phyloP scores from a whole-genome alignment of 2,888 invertebrate genomes.

The Anodontia alba region DNA sequence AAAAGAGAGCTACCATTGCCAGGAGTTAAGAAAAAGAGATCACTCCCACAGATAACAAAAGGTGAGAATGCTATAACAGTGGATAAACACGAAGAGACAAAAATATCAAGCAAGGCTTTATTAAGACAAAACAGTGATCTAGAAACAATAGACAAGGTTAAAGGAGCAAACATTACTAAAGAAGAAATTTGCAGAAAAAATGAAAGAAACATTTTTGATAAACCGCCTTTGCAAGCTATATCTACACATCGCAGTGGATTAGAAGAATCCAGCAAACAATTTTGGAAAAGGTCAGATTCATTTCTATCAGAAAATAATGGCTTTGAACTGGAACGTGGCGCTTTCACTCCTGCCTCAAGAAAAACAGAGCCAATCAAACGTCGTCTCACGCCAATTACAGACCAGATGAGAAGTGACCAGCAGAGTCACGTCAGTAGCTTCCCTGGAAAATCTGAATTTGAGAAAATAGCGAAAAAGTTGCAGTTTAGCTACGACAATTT shows the following conservation, averaged over 20 bases:
- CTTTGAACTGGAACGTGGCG: slow-evolving; percentile 13
- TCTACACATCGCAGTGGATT: neutral
- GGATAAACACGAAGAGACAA: neutral
- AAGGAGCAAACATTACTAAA: slow-evolving; percentile 19
- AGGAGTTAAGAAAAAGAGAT: neutral
- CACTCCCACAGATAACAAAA: slow-evolving; percentile 5
- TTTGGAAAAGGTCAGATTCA: neutral
- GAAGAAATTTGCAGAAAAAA: neutral
- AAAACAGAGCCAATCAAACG: neutral
- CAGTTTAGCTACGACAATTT: slow-evolving; percentile 50
- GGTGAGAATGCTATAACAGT: neutral
- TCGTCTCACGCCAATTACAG: neutral
- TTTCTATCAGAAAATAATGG: neutral
- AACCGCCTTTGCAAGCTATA: neutral
- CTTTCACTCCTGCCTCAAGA: slow-evolving; percentile 23
- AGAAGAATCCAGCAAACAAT: neutral
- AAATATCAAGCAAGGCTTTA: neutral
- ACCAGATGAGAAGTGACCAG: neutral
- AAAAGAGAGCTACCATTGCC: neutral
- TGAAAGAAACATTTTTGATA: neutral
- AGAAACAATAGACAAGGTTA: slow-evolving; percentile 35
- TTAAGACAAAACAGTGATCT: slow-evolving; percentile 23
- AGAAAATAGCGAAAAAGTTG: slow-evolving; percentile 33
- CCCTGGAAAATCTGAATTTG: slow-evolving; percentile 34
- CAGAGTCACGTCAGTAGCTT: neutral